Conservation (phyloP, 2,888 invertebrate genomes). For the Phyto melanocephala region DNA sequence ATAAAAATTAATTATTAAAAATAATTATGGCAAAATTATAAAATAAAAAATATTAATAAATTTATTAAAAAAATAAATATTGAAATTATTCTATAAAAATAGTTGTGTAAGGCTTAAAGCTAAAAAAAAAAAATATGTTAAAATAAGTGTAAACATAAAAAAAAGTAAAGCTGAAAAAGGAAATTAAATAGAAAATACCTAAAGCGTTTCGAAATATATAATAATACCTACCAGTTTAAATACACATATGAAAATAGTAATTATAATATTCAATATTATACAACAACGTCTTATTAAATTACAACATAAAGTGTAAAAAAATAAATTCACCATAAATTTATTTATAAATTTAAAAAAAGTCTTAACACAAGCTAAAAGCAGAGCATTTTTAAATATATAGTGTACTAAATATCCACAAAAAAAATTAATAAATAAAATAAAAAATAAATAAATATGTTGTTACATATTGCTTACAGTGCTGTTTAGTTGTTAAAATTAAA, state of each 20-base stretch:
- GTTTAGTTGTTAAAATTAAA: slow-evolving; percentile 12
- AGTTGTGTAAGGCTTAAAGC: slow-evolving; percentile 61
- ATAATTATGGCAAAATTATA: slow-evolving; percentile 38
- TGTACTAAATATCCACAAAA: too few species aligned
- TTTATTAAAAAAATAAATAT: slow-evolving; percentile 18
- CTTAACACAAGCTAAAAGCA: slow-evolving; percentile 48
- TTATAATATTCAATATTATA: slow-evolving; percentile 64
- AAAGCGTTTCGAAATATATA: slow-evolving; percentile 59
- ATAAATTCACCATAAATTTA: slow-evolving; percentile 31
- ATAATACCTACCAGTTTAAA: slow-evolving; percentile 6
- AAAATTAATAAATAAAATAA: not conserved
- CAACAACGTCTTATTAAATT: slow-evolving; percentile 25
- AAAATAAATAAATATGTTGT: not conserved
- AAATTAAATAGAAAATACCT: slow-evolving; percentile 34
- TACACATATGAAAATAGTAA: slow-evolving; percentile 30
- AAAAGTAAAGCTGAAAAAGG: slow-evolving; percentile 41
- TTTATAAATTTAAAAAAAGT: slow-evolving; percentile 33
- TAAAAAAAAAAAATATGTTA: slow-evolving; percentile 45
- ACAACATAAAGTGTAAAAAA: slow-evolving; percentile 42
- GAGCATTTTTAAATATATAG: slow-evolving; percentile 48
- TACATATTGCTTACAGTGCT: slow-evolving; percentile 26
- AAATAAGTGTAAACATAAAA: slow-evolving; percentile 53
- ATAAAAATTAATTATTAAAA: slow-evolving; percentile 42
- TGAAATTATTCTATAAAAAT: slow-evolving; percentile 46
- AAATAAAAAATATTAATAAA: slow-evolving; percentile 43